These are phyloP conservation scores for Anoplophora glabripennis DNA, from an alignment of 1,140 invertebrate species.

Conservation along the genomic window DNA sequence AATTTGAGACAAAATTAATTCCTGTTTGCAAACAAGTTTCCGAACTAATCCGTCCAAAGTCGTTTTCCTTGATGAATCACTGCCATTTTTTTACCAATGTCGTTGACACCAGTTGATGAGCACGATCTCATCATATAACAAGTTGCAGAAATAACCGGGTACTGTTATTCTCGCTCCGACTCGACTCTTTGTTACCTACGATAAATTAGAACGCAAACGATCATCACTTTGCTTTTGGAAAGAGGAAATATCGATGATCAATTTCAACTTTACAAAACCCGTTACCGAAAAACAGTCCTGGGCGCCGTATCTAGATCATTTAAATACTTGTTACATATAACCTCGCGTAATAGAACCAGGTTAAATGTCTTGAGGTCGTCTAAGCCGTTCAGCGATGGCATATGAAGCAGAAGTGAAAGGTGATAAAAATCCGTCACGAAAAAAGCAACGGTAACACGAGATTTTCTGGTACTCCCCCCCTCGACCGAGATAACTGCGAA, in stretches of 20 bases:
- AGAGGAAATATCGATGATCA: too few species aligned
- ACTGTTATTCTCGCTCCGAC: background rate
- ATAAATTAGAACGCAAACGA: too few species aligned
- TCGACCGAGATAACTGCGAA: too few species aligned
- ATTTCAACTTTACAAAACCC: constrained; percentile 6
- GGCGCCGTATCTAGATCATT: background rate
- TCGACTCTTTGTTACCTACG: constrained; percentile 1
- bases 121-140: constrained; percentile 1
- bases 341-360: too few species aligned
- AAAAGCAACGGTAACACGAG: too few species aligned
- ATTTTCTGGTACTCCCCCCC: too few species aligned
- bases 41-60: constrained; percentile 18
- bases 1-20: constrained; percentile 10
- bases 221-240: too few species aligned
- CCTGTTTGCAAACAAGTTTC: constrained; percentile 12
- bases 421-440: too few species aligned
- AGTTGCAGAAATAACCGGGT: constrained; percentile 19
- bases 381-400: too few species aligned
- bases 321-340: too few species aligned
- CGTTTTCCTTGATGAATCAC: constrained; percentile 41
- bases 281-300: constrained; percentile 10
- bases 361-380: too few species aligned
- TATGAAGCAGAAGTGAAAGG: too few species aligned
- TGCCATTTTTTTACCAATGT: constrained; percentile 27
- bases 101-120: constrained; percentile 27